Percentiles rank a stretch among this genome's conserved stretches.
Conservation (phyloP, 2,113 vertebrate species). For the Phrynocephalus versicolor region DNA sequence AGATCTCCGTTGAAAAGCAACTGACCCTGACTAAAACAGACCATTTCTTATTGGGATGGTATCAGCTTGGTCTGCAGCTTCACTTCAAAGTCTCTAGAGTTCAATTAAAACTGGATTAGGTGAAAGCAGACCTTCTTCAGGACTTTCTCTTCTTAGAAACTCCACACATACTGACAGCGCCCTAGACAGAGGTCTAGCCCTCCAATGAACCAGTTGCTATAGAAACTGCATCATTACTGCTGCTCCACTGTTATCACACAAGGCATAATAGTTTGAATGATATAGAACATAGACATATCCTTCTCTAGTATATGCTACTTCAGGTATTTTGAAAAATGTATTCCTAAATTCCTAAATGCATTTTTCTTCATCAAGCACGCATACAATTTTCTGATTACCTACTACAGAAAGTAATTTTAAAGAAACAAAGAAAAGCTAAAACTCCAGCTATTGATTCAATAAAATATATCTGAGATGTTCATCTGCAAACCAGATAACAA, state of each 20-base stretch:
- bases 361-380: background rate
- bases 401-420: background rate
- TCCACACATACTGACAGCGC: conserved; percentile 78
- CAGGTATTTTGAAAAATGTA: background rate
- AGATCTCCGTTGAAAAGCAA: conserved; percentile 72
- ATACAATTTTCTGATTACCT: conserved; percentile 18
- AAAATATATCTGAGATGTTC: background rate
- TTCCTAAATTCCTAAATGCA: background rate
- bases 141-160: conserved; percentile 74
- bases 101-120: conserved; percentile 99
- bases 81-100: conserved; percentile 99
- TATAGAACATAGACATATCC: conserved; percentile 47
- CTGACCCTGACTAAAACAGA: conserved; percentile 73
- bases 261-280: conserved; percentile 63
- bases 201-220: conserved; percentile 77
- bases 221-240: conserved; percentile 74
- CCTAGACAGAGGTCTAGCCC: conserved; percentile 78
- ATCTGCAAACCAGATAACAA: background rate
- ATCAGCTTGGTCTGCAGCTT: conserved; percentile 81
- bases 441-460: background rate
- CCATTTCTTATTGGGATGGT: conserved; percentile 69
- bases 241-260: conserved; percentile 61
- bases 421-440: background rate
- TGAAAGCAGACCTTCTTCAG: conserved; percentile 75
- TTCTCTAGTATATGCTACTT: conserved; percentile 41